These are phyloP conservation scores for Channallabes apus DNA, from an alignment of 2,797 vertebrate genomes.

Conservation along the genomic window DNA sequence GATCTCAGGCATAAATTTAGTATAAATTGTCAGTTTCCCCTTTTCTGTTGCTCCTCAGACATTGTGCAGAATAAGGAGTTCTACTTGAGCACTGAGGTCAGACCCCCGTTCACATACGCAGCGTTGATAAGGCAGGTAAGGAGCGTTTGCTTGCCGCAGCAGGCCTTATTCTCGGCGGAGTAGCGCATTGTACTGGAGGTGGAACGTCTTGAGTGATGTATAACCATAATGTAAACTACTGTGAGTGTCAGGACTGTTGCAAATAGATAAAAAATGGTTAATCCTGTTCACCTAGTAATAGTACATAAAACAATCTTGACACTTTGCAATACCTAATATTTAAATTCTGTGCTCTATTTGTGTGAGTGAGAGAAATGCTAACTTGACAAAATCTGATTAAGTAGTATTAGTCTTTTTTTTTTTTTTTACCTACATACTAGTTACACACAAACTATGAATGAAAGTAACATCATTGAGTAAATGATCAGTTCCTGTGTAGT, in stretches of 20 bases:
- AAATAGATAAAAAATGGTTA: neutral
- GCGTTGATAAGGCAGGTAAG: conserved; percentile 99
- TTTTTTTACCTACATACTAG: neutral
- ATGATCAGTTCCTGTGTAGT: neutral
- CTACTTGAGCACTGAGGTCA: conserved; percentile 96
- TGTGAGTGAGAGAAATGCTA: too few relatives aligned
- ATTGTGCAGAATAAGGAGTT: conserved; percentile 99
- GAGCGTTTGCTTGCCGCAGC: neutral
- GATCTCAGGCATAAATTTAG: neutral
- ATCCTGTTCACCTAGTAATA: neutral
- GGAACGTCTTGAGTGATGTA: neutral
- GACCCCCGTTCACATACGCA: conserved; percentile 97
- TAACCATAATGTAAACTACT: neutral
- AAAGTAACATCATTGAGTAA: neutral
- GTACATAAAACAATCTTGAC: neutral
- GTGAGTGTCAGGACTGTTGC: neutral
- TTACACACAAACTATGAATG: neutral
- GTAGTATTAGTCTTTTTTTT: neutral
- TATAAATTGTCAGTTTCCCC: neutral
- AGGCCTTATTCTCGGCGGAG: neutral
- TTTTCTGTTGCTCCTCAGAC: conserved; percentile 72
- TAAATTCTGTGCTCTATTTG: neutral
- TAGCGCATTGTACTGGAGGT: neutral
- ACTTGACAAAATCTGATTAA: neutral
- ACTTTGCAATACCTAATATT: neutral